These are phyloP conservation scores for Macropodus opercularis DNA, from an alignment of 2,797 vertebrate species.

Conservation along the genomic window DNA sequence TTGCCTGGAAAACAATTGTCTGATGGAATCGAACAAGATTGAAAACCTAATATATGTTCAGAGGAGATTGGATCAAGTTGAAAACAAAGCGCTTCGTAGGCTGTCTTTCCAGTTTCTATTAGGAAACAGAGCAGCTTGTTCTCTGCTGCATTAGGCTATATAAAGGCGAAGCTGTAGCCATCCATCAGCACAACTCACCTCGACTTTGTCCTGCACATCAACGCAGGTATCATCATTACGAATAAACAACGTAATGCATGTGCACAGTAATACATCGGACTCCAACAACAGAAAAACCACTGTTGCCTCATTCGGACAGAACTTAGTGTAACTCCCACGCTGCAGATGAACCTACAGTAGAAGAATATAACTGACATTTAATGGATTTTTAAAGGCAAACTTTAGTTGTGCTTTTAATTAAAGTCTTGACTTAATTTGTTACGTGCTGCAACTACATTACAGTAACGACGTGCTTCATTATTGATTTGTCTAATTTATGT, in stretches of 20 bases:
- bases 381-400: slow-evolving; percentile 5
- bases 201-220: slow-evolving; percentile 32
- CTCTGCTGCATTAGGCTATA: slow-evolving; percentile 29
- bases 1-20: slow-evolving; percentile 35
- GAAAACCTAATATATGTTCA: slow-evolving; percentile 53
- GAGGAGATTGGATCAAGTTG: slow-evolving; percentile 53
- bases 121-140: slow-evolving; percentile 11
- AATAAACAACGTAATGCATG: slow-evolving; percentile 28
- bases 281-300: slow-evolving; percentile 1
- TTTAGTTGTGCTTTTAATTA: slow-evolving; percentile 6
- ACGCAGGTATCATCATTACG: slow-evolving; percentile 19
- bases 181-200: slow-evolving; percentile 52
- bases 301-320: slow-evolving; percentile 6
- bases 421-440: neutral
- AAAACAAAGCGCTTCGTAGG: slow-evolving; percentile 36
- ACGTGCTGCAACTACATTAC: neutral
- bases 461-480: neutral
- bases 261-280: slow-evolving; percentile 27
- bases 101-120: slow-evolving; percentile 47
- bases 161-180: slow-evolving; percentile 28
- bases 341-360: neutral
- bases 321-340: too few species aligned
- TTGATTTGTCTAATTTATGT: neutral
- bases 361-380: neutral
- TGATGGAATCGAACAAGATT: slow-evolving; percentile 64